Evolutionary conservation across 2,113 vertebrate species (phyloP), one percentile per base, ranked within the genome.

Genomic region (Proterorhinus semilunaris): DNA sequence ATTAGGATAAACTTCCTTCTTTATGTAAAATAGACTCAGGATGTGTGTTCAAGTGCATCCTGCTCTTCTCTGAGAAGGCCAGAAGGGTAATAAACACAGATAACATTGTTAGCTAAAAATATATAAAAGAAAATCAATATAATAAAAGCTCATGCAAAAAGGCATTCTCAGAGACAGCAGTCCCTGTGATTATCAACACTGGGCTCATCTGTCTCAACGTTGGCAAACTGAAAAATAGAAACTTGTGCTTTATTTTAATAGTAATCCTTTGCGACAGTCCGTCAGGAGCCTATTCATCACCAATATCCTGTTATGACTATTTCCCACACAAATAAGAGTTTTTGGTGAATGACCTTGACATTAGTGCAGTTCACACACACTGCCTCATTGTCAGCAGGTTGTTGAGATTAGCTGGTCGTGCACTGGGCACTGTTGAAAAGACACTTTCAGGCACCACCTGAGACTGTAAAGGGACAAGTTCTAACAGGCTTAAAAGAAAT

Each of bases 1-100:
- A 3, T 36, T 36, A 36, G 27, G 27, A 36, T 3, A 0, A 59
- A 36, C 73, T 46, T 65, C 65, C 62, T 67, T 52, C 61, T 76
- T 78, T 66, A 79, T 66, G 44, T 68, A 82, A 85, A 66, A 55
- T 65, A 59, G 21, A 53, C 66, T 72, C 73, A 85, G 86, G 87
- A 88, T 75, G 83, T 90, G 84, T 82, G 49, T 72, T 83, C 79
- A 72, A 52, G 72, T 59, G 68, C 80, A 84, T 87, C 89, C 84
- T 85, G 79, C 65, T 55, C 15, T 7, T 12, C 27, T 67, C 82
- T 42, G 47, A 50, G 47, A 58, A 76, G 69, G 54, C 43, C 68
- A 57, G 21, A 17, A 57, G 62, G 80, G 53, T 73, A 71, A 81
- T 54, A 79, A 50, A 69, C 71, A 65, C 11, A 53, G n/a, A 78